Evolutionary conservation across 2,113 vertebrate species (phyloP).

Genomic region (Oncorhynchus kisutch): DNA sequence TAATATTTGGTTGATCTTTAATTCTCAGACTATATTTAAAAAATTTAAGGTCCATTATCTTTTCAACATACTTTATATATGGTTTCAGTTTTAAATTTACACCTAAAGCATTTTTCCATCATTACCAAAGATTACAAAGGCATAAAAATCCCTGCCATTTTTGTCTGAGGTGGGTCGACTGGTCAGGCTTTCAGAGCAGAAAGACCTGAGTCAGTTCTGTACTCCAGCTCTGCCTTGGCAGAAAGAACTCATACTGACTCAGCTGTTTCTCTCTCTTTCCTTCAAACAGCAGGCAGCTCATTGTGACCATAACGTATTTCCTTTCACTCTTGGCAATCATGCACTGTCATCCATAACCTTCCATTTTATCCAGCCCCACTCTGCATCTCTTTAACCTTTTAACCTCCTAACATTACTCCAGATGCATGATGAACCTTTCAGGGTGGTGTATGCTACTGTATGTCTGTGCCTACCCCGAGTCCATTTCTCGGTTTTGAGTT

Average conservation of each 20-base stretch:
- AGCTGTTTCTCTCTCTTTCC: constrained; percentile 8
- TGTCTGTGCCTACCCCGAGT: constrained; percentile 3
- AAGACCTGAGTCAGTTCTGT: neutral
- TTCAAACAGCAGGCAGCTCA: neutral
- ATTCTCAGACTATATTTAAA: too few relatives aligned
- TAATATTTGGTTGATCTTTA: too few relatives aligned
- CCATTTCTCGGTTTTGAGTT: constrained; percentile 2
- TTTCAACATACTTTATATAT: too few relatives aligned
- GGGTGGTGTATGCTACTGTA: neutral
- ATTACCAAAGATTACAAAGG: neutral
- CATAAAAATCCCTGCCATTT: neutral
- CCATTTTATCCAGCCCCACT: neutral
- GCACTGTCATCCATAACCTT: neutral
- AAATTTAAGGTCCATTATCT: too few relatives aligned
- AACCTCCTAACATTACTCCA: neutral
- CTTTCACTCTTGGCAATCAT: neutral
- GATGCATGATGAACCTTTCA: neutral
- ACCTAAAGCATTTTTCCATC: too few relatives aligned
- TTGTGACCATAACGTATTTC: neutral
- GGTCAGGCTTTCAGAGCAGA: neutral
- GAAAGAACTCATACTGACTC: constrained; percentile 24
- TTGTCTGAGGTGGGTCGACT: neutral
- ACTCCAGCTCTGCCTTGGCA: neutral
- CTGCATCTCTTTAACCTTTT: neutral
- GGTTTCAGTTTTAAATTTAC: too few relatives aligned